Base-by-base conservation (phyloP, 2,888 invertebrate genomes). In the Chrysolina americana region DNA sequence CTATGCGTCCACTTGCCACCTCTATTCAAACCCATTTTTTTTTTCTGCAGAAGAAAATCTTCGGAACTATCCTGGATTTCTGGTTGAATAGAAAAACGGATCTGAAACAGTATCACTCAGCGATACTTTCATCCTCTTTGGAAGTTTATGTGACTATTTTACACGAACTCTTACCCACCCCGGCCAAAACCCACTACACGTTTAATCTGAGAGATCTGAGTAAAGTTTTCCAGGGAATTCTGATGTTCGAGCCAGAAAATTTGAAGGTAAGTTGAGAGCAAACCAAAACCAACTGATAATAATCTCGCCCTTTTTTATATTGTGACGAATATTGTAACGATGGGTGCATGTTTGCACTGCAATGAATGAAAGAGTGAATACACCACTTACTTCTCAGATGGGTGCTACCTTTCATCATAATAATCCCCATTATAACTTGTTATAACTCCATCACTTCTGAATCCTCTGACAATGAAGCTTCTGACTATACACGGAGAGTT, bases 131-230 rank as follows among this genome's bases (percentile, higher is more conserved):
- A 47, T 92, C 92, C 0, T 94, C 94, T 0, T 88, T 95, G 76
- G 89, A 91, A 2, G 91, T 95, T 11, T 96, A 94, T 88, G 89
- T 88, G 62, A 90, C 90, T 0, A 90, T 94, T 74, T 90, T 92
- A 48, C 89, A 89, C 9, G 94, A 94, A 81, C 89, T 97, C 71
- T 89, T 96, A 13, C 97, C 97, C 0, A 97, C 96, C 0, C 97
- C 97, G 0, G 91, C 95, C 23, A 97, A 96, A 86, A 95, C 95
- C 0, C 97, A 97, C 88, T 97, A 97, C 83, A 94, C 96, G 0
- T 97, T 97, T 88, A 97, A 97, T 88, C 87, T 97, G 81, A 89
- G 97, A 19, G 97, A 97, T 86, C 91, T 97, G 76, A 93, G 95
- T 73, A 93, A 96, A 82, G 94, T 97, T 19, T 94, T 95, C 84